A percentile compares a stretch with the other conserved stretches of the same genome.
phyloP scores from a whole-genome alignment of 2,888 invertebrate species.

The Eurytoma californica region DNA sequence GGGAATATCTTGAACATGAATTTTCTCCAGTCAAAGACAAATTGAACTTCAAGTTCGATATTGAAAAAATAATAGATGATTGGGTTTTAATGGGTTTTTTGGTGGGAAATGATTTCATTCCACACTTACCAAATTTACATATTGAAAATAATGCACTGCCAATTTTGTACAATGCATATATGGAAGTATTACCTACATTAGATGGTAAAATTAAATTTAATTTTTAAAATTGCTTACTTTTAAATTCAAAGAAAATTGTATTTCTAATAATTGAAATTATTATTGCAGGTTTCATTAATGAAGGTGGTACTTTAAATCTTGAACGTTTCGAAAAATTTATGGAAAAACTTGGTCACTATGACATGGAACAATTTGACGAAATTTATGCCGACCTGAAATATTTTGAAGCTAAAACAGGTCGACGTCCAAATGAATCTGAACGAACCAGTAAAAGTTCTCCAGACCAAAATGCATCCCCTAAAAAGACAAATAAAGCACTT shows the following conservation, averaged over 20 bases:
- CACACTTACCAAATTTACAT: slow-evolving; percentile 95
- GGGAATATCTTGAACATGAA: slow-evolving; percentile 95
- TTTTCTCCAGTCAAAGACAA: slow-evolving; percentile 84
- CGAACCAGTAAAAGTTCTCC: slow-evolving; percentile 69
- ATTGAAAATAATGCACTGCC: slow-evolving; percentile 94
- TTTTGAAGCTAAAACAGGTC: slow-evolving; percentile 87
- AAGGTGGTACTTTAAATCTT: slow-evolving; percentile 89
- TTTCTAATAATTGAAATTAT: slow-evolving; percentile 16
- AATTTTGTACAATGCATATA: slow-evolving; percentile 91
- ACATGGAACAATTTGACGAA: slow-evolving; percentile 85
- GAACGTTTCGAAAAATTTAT: slow-evolving; percentile 90
- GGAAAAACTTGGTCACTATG: slow-evolving; percentile 84
- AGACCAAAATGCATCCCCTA: slow-evolving; percentile 59
- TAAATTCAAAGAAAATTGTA: slow-evolving; percentile 18
- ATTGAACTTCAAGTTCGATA: slow-evolving; percentile 85
- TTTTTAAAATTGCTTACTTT: slow-evolving; percentile 22
- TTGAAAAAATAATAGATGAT: slow-evolving; percentile 96
- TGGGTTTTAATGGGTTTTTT: slow-evolving; percentile 98
- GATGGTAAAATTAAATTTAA: slow-evolving; percentile 79
- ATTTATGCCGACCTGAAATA: slow-evolving; percentile 88
- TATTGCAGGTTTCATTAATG: slow-evolving; percentile 91
- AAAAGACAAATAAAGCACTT: slow-evolving; percentile 74
- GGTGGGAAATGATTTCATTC: slow-evolving; percentile 98
- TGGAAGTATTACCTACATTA: slow-evolving; percentile 88
- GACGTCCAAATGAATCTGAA: slow-evolving; percentile 76